Conservation (phyloP, 2,888 invertebrate species). For the Trissolcus japonicus region DNA sequence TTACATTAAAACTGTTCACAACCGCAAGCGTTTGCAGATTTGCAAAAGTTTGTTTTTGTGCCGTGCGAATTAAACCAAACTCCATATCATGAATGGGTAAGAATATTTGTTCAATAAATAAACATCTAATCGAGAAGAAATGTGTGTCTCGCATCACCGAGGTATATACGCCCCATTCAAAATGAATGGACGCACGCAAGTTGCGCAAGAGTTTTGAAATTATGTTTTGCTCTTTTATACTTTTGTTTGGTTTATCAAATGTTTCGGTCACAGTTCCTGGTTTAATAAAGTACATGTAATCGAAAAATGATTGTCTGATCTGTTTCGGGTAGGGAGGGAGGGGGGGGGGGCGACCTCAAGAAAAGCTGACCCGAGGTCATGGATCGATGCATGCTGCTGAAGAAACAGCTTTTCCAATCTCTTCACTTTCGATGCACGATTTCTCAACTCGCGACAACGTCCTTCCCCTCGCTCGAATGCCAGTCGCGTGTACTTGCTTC, state of each 20-base stretch:
- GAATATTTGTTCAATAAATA: no score
- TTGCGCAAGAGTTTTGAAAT: no score
- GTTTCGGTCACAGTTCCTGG: conserved; percentile 16
- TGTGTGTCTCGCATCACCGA: no score
- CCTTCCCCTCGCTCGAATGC: conserved; percentile 44
- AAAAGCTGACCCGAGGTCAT: conserved; percentile 50
- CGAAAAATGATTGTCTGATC: conserved; percentile 13
- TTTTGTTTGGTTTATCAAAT: not conserved
- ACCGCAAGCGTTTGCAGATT: no score
- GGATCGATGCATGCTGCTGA: conserved; percentile 45
- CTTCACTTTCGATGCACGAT: conserved; percentile 52
- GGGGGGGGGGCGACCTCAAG: conserved; percentile 40
- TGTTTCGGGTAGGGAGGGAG: not conserved
- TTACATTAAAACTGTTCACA: no score
- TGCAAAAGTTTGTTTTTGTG: no score
- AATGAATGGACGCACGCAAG: no score
- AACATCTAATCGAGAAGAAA: no score
- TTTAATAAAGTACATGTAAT: conserved; percentile 10
- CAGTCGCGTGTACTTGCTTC: conserved; percentile 24
- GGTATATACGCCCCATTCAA: no score
- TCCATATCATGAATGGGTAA: no score
- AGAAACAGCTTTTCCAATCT: conserved; percentile 56
- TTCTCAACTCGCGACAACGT: conserved; percentile 47
- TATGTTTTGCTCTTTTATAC: not conserved
- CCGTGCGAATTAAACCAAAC: no score